phyloP scores from a whole-genome alignment of 2,113 vertebrate genomes.

The Rhabdornis inornatus region DNA sequence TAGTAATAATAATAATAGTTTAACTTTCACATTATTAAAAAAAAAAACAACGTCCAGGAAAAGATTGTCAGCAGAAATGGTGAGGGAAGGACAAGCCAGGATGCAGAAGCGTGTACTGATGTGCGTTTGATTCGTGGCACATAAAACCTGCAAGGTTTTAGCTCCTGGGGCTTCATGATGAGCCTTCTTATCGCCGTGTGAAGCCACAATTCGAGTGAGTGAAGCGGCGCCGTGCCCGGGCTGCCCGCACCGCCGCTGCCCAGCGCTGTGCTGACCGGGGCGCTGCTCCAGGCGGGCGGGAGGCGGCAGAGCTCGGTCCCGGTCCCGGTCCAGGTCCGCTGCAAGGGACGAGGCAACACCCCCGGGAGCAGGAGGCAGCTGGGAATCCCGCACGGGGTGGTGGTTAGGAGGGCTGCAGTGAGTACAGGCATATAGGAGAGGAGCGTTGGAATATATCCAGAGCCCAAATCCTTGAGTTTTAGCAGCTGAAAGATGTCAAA shows the following conservation, averaged over 20 bases:
- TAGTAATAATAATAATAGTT: background rate
- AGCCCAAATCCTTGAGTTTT: background rate
- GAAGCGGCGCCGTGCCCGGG: rapidly evolving
- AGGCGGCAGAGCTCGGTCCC: background rate
- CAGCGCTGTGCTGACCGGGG: background rate
- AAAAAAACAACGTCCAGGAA: background rate
- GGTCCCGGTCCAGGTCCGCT: rapidly evolving
- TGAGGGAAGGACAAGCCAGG: background rate
- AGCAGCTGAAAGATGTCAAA: background rate
- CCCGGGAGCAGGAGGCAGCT: background rate
- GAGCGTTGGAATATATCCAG: background rate
- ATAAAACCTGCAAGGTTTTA: background rate
- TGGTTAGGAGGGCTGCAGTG: background rate
- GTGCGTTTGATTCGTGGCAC: rapidly evolving
- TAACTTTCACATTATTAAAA: background rate
- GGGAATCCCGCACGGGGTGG: background rate
- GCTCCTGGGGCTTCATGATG: background rate
- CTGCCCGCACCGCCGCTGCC: background rate
- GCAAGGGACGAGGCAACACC: rapidly evolving
- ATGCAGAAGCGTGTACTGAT: background rate
- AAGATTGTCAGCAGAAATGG: background rate
- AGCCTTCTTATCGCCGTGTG: rapidly evolving
- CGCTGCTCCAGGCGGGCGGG: background rate
- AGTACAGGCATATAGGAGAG: background rate
- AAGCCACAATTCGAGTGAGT: rapidly evolving